phyloP scores from a whole-genome alignment of 2,113 vertebrate species.

The Phrynocephalus versicolor region DNA sequence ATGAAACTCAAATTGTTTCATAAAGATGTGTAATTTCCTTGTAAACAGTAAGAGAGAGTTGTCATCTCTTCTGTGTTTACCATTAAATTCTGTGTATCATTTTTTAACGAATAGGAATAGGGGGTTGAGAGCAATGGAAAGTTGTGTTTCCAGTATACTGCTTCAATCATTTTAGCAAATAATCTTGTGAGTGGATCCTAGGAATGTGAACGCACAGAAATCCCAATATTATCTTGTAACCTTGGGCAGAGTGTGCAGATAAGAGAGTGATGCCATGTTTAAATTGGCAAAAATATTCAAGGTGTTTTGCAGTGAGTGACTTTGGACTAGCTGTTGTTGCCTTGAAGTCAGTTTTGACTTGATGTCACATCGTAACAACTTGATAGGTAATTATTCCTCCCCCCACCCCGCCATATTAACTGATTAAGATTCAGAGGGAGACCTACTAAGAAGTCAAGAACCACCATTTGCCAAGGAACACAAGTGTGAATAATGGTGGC shows the following conservation, averaged over 20 bases:
- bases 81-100: neutral
- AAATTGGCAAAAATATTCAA: neutral
- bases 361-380: no score
- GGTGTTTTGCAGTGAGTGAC: neutral
- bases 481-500: neutral
- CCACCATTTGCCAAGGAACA: neutral
- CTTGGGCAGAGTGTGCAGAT: neutral
- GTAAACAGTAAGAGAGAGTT: neutral
- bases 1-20: slow-evolving; percentile 52
- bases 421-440: neutral
- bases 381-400: neutral
- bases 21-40: slow-evolving; percentile 41
- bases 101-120: neutral
- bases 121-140: slow-evolving; percentile 50
- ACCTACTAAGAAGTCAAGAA: neutral
- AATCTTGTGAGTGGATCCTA: neutral
- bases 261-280: rapidly evolving
- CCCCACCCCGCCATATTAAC: neutral
- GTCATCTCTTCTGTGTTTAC: slow-evolving; percentile 26
- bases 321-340: neutral
- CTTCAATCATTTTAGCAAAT: slow-evolving; percentile 29
- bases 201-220: neutral
- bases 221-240: neutral
- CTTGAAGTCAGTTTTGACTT: no score
- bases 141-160: neutral